These are phyloP conservation scores for Bilobella aurantiaca DNA, from an alignment of 1,140 invertebrate genomes.

Conservation along the genomic window DNA sequence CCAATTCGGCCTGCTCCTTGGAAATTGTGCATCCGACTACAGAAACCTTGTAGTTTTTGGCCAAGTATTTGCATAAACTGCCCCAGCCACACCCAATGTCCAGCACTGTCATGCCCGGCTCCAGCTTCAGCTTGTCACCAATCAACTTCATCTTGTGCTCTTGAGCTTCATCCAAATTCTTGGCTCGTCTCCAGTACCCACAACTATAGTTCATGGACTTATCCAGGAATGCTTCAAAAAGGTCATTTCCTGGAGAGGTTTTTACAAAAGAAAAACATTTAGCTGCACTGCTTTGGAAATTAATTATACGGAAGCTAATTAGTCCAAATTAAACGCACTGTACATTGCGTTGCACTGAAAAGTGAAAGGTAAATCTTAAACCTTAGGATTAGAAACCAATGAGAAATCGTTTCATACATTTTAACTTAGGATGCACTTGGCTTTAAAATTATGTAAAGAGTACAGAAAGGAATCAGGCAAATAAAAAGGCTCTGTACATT, in stretches of 20 bases:
- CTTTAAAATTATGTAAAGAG: no score
- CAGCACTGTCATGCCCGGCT: constrained; percentile 13
- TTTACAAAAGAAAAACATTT: neutral
- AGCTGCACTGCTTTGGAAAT: neutral
- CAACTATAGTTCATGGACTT: constrained; percentile 29
- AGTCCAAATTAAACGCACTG: no score
- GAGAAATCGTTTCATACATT: no score
- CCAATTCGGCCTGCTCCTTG: constrained; percentile 11
- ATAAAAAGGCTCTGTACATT: no score
- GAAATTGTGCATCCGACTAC: constrained; percentile 18
- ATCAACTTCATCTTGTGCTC: constrained; percentile 12
- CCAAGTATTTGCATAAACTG: constrained; percentile 17
- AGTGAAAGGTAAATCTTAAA: no score
- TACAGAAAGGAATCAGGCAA: no score
- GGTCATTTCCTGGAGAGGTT: constrained; percentile 32
- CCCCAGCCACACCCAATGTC: constrained; percentile 19
- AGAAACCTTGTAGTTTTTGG: constrained; percentile 22
- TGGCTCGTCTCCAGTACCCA: constrained; percentile 11
- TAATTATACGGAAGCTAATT: neutral
- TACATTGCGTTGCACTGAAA: no score
- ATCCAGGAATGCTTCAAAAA: constrained; percentile 28
- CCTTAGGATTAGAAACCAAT: no score
- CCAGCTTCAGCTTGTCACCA: constrained; percentile 10
- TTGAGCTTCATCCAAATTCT: constrained; percentile 14
- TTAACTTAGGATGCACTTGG: no score